These are phyloP conservation scores for Bubo bubo DNA, from an alignment of 2,113 vertebrate genomes.

Conservation along the genomic window DNA sequence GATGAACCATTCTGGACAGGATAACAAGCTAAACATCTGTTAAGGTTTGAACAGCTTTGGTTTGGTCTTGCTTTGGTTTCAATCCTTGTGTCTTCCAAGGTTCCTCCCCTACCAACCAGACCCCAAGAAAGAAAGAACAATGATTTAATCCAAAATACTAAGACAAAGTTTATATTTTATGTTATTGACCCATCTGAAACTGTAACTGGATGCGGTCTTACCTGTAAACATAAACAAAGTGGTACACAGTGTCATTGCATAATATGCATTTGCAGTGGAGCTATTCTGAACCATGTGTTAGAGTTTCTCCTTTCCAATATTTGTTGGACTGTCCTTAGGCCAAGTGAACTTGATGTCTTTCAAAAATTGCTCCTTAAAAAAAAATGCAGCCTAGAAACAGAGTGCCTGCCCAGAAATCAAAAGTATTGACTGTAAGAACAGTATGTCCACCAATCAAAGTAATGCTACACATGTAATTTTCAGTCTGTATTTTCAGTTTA, in stretches of 20 bases:
- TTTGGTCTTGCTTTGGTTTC: not conserved
- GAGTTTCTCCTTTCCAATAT: not conserved
- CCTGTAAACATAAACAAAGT: not conserved
- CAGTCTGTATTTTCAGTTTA: not conserved
- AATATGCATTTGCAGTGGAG: not conserved
- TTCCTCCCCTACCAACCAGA: not conserved
- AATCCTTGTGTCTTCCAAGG: not conserved
- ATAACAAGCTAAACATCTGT: not conserved
- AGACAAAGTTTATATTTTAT: not conserved
- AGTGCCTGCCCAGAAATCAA: not conserved
- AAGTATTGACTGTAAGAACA: not conserved
- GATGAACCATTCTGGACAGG: not conserved
- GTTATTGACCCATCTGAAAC: not conserved
- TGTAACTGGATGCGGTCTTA: not conserved
- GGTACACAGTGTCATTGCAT: not conserved
- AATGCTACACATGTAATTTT: not conserved
- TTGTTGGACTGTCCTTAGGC: not conserved
- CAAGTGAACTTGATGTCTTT: not conserved
- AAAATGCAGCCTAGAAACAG: not conserved
- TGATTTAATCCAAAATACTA: not conserved
- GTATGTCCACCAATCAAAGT: not conserved
- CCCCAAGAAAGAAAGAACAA: not conserved
- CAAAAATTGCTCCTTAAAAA: not conserved
- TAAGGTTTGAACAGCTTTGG: not conserved
- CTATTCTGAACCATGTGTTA: not conserved